These are phyloP conservation scores for Rotaria sp. DNA, from an alignment of 2,888 invertebrate species.

Conservation along the genomic window DNA sequence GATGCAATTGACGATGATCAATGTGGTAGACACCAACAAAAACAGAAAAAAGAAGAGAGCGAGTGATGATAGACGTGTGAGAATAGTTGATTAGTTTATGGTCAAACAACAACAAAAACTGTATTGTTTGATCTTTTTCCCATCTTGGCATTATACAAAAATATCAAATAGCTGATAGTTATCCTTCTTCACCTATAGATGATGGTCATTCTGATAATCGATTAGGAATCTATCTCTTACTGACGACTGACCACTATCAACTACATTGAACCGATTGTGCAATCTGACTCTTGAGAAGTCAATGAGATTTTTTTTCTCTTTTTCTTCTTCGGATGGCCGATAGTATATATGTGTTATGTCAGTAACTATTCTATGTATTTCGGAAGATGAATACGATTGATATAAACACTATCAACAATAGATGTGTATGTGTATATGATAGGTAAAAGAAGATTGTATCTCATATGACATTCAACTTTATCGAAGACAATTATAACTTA, in stretches of 20 bases:
- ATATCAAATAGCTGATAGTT: constrained; percentile 21
- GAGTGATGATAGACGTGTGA: constrained; percentile 5
- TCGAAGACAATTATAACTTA: not conserved
- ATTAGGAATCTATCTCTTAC: not conserved
- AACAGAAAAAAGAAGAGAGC: not conserved
- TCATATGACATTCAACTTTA: not conserved
- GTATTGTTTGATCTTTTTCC: not conserved
- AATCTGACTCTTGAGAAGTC: not conserved
- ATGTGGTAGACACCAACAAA: not conserved
- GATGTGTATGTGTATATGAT: not conserved
- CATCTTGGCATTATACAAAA: not conserved
- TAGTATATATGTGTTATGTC: not conserved
- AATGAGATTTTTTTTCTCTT: not conserved
- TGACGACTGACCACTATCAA: not conserved
- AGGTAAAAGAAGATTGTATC: not conserved
- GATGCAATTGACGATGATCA: constrained; percentile 4
- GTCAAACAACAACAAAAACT: constrained; percentile 5
- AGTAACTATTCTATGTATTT: not conserved
- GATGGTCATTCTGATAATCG: not conserved
- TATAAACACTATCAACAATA: not conserved
- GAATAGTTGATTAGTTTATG: constrained; percentile 1
- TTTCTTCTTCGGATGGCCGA: not conserved
- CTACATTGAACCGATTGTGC: not conserved
- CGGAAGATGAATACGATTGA: not conserved
- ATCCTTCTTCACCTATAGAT: not conserved